Evolutionary conservation across 2,888 invertebrate genomes (phyloP), one percentile per base, ranked within the genome.

Genomic region (Thera obeliscata): DNA sequence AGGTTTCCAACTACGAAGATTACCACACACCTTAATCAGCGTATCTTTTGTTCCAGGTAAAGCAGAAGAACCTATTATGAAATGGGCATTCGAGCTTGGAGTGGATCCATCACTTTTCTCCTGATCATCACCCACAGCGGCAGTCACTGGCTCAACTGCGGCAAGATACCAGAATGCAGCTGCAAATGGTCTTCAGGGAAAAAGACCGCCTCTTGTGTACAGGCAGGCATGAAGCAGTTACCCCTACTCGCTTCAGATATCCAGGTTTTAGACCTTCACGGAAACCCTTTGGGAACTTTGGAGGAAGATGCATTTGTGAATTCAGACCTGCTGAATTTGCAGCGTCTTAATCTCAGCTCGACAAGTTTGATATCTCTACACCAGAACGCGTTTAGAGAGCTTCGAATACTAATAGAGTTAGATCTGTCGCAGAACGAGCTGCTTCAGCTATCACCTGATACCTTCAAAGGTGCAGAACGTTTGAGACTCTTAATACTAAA

Each of bases 161-260:
- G 96, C 73, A 94, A 95, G 63, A 88, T 93, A 62, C 74, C 85
- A 74, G 96, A 96, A 78, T 98, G 98, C 86, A 95, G 96, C 78
- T 98, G 98, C 95, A 98, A 97, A 91, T 98, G 98, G 98, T 96
- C 97, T 3, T 97, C 97, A 56, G 98, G 98, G 63, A 98, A 98
- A 88, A 97, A 97, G 87, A 97, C 97, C 2, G 98, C 98, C 8
- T 94, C 97, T 57, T 98, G 98, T 87, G 95, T 95, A 67, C 95
- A 96, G 71, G 96, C 96, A 49, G 96, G 96, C 33, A 94, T 98
- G 71, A 96, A 95, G 62, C 94, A 95, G 61, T 94, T 98, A 46
- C 98, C 98, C 50, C 82, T 84, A 72, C 81, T 94, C 72, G 89
- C 89, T 12, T 76, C 91, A 66, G 94, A 94, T 22, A 91, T 95